These are phyloP conservation scores for Drosophila tropicalis DNA, from an alignment of 1,140 invertebrate species.

Conservation along the genomic window DNA sequence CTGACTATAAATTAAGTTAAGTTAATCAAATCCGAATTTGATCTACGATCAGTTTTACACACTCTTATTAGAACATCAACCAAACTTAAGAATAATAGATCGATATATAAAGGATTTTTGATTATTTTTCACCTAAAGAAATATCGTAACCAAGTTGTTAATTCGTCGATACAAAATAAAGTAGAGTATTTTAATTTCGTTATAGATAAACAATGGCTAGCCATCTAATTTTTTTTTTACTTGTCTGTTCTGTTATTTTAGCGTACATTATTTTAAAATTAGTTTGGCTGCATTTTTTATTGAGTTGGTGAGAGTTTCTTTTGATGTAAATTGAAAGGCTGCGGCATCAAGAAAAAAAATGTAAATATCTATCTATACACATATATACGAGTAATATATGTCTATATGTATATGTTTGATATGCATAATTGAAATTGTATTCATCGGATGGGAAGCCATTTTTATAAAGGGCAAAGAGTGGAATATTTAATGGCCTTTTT, in stretches of 20 bases:
- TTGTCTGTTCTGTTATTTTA: slow-evolving; percentile 22
- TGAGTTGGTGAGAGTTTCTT: neutral
- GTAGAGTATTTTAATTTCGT: neutral
- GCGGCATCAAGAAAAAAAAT: neutral
- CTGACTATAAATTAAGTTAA: no score
- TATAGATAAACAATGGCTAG: no score
- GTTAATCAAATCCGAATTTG: no score
- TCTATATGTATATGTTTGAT: slow-evolving; percentile 1
- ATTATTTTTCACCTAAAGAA: no score
- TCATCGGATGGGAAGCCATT: neutral
- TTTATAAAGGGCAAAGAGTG: neutral
- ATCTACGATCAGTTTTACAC: no score
- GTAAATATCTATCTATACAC: neutral
- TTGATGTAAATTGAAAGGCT: slow-evolving; percentile 6
- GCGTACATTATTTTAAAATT: slow-evolving; percentile 46
- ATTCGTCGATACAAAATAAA: no score
- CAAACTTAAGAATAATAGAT: no score
- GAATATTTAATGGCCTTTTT: neutral
- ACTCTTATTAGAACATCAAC: no score
- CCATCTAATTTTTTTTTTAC: neutral
- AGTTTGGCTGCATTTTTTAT: slow-evolving; percentile 24
- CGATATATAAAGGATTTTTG: no score
- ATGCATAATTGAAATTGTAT: slow-evolving; percentile 32
- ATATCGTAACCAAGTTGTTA: no score
- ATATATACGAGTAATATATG: neutral